phyloP scores from a whole-genome alignment of 2,113 vertebrate genomes.

The Thymallus thymallus region DNA sequence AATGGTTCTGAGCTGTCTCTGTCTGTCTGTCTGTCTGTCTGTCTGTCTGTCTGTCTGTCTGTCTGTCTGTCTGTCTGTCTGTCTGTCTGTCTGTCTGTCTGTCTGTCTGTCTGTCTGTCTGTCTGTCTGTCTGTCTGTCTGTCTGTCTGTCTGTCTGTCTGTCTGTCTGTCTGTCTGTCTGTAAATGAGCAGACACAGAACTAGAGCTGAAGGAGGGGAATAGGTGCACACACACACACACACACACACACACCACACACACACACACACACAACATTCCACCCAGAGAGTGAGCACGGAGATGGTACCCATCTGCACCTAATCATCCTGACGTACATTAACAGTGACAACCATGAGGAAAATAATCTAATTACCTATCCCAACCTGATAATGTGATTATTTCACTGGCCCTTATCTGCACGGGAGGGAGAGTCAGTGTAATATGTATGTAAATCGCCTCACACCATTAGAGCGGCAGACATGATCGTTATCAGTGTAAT shows the following conservation, averaged over 20 bases:
- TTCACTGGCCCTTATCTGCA: conserved; percentile 50
- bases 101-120: not conserved
- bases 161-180: too few relatives aligned
- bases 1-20: too few relatives aligned
- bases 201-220: not conserved
- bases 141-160: too few relatives aligned
- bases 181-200: not conserved
- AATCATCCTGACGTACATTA: conserved; percentile 30
- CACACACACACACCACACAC: not conserved
- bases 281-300: not conserved
- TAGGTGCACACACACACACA: not conserved
- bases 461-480: conserved; percentile 55
- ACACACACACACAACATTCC: not conserved
- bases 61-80: too few relatives aligned
- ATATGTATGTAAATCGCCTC: conserved; percentile 59
- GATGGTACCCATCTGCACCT: conserved; percentile 7
- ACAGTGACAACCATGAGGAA: conserved; percentile 36
- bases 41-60: too few relatives aligned
- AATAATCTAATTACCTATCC: conserved; percentile 45
- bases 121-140: too few relatives aligned
- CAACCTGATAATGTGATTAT: conserved; percentile 40
- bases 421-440: conserved; percentile 36
- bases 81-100: too few relatives aligned
- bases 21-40: too few relatives aligned
- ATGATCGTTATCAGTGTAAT: conserved; percentile 60